These are phyloP conservation scores for Lanius ludovicianus DNA, from an alignment of 2,113 vertebrate genomes.

Conservation along the genomic window DNA sequence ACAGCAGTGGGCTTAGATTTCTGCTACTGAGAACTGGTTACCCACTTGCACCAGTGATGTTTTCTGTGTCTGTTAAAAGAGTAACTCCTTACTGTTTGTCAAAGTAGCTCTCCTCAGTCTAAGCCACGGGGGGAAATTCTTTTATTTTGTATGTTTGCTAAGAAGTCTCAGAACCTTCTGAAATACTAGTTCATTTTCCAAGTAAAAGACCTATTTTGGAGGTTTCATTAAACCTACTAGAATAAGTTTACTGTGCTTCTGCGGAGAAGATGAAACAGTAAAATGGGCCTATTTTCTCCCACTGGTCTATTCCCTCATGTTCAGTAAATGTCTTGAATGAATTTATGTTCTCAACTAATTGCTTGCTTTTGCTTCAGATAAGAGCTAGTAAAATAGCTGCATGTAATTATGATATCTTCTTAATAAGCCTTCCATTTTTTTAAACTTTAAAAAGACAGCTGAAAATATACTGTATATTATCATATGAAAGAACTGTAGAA, in stretches of 20 bases:
- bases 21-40: not conserved
- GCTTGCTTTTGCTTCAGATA: constrained; percentile 72
- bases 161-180: not conserved
- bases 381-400: constrained; percentile 65
- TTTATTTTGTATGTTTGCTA: not conserved
- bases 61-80: accelerated
- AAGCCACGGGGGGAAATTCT: not conserved
- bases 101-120: not conserved
- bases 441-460: constrained; percentile 67
- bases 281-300: not conserved
- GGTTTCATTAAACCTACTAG: not conserved
- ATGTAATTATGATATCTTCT: constrained; percentile 71
- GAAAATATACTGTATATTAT: constrained; percentile 71
- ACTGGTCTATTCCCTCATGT: constrained; percentile 24
- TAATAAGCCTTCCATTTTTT: constrained; percentile 70
- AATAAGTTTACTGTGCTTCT: not conserved
- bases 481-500: constrained; percentile 72
- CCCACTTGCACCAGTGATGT: not conserved
- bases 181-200: not conserved
- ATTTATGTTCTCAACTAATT: constrained; percentile 64
- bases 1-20: not conserved
- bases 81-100: not conserved
- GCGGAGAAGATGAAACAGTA: not conserved
- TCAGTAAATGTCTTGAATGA: constrained; percentile 51
- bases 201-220: not conserved